A percentile compares a stretch with the other conserved stretches of the same genome.
Conservation (phyloP, 2,888 invertebrate genomes). For the Macrophya annulata region DNA sequence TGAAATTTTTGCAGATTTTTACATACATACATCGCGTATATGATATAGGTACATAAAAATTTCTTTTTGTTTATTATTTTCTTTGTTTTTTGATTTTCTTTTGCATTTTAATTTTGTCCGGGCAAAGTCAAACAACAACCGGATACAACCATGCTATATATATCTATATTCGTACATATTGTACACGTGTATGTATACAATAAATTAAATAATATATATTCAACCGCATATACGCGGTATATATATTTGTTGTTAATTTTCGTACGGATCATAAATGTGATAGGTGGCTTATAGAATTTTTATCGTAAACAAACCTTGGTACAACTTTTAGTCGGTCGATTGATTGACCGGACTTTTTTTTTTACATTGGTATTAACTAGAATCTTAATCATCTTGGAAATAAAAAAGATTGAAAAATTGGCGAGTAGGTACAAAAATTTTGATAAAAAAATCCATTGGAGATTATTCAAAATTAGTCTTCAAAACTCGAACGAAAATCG, state of each 20-base stretch:
- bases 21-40: too few relatives aligned
- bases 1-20: neutral
- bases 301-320: neutral
- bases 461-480: too few relatives aligned
- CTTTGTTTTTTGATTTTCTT: too few relatives aligned
- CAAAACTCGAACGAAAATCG: too few relatives aligned
- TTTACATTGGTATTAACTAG: neutral
- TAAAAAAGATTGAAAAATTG: too few relatives aligned
- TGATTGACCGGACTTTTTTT: neutral
- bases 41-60: too few relatives aligned
- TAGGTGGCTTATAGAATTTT: neutral
- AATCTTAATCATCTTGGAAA: too few relatives aligned
- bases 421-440: too few relatives aligned
- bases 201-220: neutral
- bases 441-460: too few relatives aligned
- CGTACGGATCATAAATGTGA: constrained; percentile 1
- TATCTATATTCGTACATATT: neutral
- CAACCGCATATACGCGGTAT: neutral
- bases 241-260: neutral
- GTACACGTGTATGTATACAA: neutral
- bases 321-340: neutral
- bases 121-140: constrained; percentile 14
- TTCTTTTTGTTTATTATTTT: too few relatives aligned
- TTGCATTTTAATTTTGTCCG: constrained; percentile 20
- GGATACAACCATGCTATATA: neutral